Evolutionary conservation across 2,888 invertebrate species (phyloP).

Genomic region (Volucella zonaria): DNA sequence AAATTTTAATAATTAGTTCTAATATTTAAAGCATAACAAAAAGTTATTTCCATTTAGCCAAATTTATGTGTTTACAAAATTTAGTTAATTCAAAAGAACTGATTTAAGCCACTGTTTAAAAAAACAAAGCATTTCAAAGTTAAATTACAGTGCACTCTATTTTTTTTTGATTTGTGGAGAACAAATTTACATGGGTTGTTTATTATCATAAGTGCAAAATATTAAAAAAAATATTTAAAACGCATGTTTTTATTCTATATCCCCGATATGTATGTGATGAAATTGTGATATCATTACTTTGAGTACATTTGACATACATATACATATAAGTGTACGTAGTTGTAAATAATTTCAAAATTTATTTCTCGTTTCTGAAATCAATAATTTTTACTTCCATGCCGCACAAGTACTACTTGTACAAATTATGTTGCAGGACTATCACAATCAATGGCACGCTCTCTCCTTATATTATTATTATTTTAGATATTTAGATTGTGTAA

Average conservation of each 20-base stretch:
- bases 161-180: too few species aligned
- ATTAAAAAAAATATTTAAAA: background rate
- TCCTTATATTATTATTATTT: conserved; percentile 25
- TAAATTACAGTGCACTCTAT: too few species aligned
- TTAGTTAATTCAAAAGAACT: too few species aligned
- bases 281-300: background rate
- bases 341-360: background rate
- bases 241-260: background rate
- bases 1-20: too few species aligned
- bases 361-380: background rate
- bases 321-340: background rate
- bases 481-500: conserved; percentile 46
- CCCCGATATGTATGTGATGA: conserved; percentile 1
- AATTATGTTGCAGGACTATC: conserved; percentile 52
- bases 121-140: too few species aligned
- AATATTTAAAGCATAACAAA: too few species aligned
- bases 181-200: too few species aligned
- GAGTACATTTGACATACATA: background rate
- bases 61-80: too few species aligned
- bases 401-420: background rate
- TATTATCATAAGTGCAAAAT: too few species aligned
- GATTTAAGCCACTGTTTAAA: too few species aligned
- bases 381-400: conserved; percentile 18
- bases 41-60: too few species aligned
- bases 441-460: conserved; percentile 53